Base-by-base conservation (phyloP, 2,888 invertebrate species). In the Cybosia mesomella region DNA sequence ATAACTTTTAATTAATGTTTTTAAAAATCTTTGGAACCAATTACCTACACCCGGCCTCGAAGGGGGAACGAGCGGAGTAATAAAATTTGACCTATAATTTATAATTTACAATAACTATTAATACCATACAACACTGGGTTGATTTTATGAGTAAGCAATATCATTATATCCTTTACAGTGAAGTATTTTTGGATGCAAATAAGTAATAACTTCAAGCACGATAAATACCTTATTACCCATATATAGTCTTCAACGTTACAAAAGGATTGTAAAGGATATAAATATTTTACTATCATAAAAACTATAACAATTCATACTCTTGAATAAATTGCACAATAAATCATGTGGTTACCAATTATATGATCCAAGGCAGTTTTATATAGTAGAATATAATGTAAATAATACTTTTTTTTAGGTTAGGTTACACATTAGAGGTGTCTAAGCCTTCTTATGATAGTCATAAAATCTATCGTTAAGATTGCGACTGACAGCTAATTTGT, bases 321-420 rank as follows among this genome's bases (percentile, higher is more conserved):
- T 68, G 78, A 71, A 73, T 57, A 76, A 73, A 74, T 69, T 72
- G 70, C 71, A 73, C 70, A 71, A 66, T 69, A 72, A 71, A 71
- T 66, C 69, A 62, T 76, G 68, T 73, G 77, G 79, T 80, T 77
- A 81, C 77, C 73, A 76, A 79, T 72, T 65, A 72, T 68, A 72
- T 73, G 72, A 76, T 77, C 76, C 74, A 75, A 79, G 74, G 68
- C 70, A 73, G 73, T 77, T 81, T 73, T 76, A 80, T 79, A 81
- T 70, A 77, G 82, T 83, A 83, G 76, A 78, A 84, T 57, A 85
- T 82, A 83, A 86, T 83, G 84, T 86, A 88, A 88, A 85, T 89
- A 89, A 89, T 89, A 89, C 89, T 89, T 89, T 79, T 79, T 82
- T 83, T 84, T 84, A 85, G 81, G 75, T 81, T 77, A 84, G 66